Evolutionary conservation across 2,113 vertebrate genomes (phyloP).

Genomic region (Crotalus tigris): DNA sequence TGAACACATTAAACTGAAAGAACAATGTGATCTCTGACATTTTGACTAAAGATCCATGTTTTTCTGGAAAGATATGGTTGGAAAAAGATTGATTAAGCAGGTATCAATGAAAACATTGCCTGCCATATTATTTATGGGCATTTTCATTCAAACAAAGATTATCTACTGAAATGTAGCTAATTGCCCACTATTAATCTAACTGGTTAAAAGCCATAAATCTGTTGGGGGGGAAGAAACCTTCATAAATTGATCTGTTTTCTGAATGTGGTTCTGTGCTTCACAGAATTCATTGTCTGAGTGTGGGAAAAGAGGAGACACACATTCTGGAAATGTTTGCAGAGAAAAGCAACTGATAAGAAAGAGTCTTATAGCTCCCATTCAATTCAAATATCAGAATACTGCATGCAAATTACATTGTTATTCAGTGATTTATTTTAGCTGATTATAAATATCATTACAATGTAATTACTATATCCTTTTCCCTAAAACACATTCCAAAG

Average conservation of each 20-base stretch:
- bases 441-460: background rate
- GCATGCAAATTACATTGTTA: background rate
- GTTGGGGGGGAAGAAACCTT: background rate
- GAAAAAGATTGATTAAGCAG: background rate
- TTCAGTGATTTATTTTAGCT: background rate
- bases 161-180: background rate
- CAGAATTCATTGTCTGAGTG: background rate
- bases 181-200: background rate
- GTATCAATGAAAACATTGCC: background rate
- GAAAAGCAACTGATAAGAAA: background rate
- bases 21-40: background rate
- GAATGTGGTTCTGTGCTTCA: background rate
- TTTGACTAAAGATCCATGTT: background rate
- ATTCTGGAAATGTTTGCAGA: background rate
- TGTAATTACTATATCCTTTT: background rate
- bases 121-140: background rate
- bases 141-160: constrained; percentile 1
- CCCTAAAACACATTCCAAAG: background rate
- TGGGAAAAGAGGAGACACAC: background rate
- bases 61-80: background rate
- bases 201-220: background rate
- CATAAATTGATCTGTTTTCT: background rate
- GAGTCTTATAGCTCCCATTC: background rate
- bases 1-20: background rate
- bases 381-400: background rate